A percentile compares a stretch with the other conserved stretches of the same genome.
These are phyloP conservation scores for Aldrovandia affinis DNA, from an alignment of 2,797 vertebrate species.

Conservation along the genomic window DNA sequence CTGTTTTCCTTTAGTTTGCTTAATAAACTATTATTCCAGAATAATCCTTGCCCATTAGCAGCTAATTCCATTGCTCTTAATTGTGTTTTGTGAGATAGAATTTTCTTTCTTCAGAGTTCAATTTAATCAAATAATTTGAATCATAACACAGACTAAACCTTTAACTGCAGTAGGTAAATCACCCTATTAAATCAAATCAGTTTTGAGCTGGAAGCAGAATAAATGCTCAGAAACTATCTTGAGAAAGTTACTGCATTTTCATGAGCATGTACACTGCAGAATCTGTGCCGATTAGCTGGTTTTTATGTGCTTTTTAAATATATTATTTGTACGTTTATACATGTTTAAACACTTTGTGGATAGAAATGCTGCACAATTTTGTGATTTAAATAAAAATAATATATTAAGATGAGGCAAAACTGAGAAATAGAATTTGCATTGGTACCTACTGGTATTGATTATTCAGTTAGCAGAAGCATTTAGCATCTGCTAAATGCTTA, in stretches of 20 bases:
- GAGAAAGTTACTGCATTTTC: not conserved
- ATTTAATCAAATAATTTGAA: not conserved
- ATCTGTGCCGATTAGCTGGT: not conserved
- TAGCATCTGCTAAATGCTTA: too few species aligned
- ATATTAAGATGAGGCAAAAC: too few species aligned
- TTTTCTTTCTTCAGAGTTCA: too few species aligned
- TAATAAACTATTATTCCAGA: too few species aligned
- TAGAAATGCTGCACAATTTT: not conserved
- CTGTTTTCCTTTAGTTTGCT: too few species aligned
- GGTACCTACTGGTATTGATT: not conserved
- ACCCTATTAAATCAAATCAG: not conserved
- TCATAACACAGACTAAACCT: not conserved
- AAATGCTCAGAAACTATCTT: not conserved
- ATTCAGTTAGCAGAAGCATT: too few species aligned
- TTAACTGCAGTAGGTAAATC: not conserved
- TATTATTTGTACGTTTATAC: too few species aligned
- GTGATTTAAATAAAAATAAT: not conserved
- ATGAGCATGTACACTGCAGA: not conserved
- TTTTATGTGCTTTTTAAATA: not conserved
- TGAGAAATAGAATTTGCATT: not conserved
- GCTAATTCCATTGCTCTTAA: too few species aligned
- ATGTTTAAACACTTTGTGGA: not conserved
- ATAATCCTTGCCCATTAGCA: too few species aligned
- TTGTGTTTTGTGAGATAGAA: too few species aligned
- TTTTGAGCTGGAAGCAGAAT: not conserved